Base-by-base conservation (phyloP, 2,888 invertebrate species). In the Mimachlamys varia region DNA sequence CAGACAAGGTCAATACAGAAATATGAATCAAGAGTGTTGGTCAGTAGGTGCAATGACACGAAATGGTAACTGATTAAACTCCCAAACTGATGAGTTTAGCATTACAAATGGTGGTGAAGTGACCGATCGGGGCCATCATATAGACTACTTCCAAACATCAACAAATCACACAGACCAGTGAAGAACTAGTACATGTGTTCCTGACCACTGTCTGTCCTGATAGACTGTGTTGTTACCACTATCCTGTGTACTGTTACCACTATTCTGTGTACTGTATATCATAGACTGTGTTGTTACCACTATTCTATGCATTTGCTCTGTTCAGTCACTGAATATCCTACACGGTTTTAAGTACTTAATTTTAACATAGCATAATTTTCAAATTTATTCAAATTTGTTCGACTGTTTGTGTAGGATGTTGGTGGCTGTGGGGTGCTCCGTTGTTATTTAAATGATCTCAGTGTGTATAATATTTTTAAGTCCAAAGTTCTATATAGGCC, bases 371-470 rank as follows among this genome's bases (percentile, higher is more conserved):
- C 76, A 76, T 76, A 76, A 76, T 76, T 76, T 76, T 27, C 12
- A 22, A 76, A 33, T 76, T 27, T 76, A 76, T 33, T 33, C 22
- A 76, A 76, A 76, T 76, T 27, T 76, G 7, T 12, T 33, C 12
- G 27, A 27, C 76, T 76, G 27, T 76, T 33, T 33, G 44, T 76
- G 76, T 33, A 76, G 76, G 76, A 76, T 33, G 33, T 33, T 33
- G 13, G 76, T 76, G 76, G 15, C 76, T 76, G 76, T 76, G 10
- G 33, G 76, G 33, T 76, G 76, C 58, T 22, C 10, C 13, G 22
- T 76, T 76, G 76, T 76, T 62, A 62, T 62, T 62, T 76, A 76
- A 33, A 76, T 76, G 76, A 76, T 76, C 76, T 76, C 76, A 76
- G 33, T 76, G 76, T 76, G 13, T 76, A 27, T 76, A n/a, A 44